Conservation (phyloP, 2,113 vertebrate species). For the Nerophis lumbriciformis region DNA sequence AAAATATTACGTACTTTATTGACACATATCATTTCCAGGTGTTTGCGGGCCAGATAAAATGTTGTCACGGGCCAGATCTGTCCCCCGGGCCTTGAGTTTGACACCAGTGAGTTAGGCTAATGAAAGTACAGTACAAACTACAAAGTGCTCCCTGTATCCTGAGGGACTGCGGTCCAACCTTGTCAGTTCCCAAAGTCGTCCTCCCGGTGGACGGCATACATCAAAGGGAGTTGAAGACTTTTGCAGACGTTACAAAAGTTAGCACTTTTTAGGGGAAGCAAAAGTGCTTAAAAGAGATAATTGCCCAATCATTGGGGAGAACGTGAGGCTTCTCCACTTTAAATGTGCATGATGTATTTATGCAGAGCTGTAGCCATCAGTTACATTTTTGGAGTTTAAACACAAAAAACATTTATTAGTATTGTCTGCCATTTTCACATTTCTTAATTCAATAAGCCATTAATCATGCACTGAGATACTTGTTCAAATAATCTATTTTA, state of each 20-base stretch:
- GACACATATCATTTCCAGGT: too few relatives aligned
- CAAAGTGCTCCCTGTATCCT: slow-evolving; percentile 19
- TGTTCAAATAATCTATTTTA: too few relatives aligned
- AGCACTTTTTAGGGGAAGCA: slow-evolving; percentile 2
- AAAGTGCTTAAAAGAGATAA: slow-evolving; percentile 6
- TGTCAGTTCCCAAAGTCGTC: background rate
- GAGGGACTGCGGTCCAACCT: slow-evolving; percentile 11
- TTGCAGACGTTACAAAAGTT: slow-evolving; percentile 4
- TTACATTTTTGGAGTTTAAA: too few relatives aligned
- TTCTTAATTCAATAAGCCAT: too few relatives aligned
- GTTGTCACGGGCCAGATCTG: too few relatives aligned
- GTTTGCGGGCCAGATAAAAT: too few relatives aligned
- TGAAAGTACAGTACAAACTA: slow-evolving; percentile 12
- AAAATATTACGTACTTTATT: too few relatives aligned
- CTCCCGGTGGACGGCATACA: background rate
- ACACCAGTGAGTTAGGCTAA: background rate
- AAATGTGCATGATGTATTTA: background rate
- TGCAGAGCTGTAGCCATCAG: too few relatives aligned
- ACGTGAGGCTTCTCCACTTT: slow-evolving; percentile 2
- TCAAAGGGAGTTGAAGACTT: slow-evolving; percentile 15
- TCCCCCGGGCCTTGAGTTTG: too few relatives aligned
- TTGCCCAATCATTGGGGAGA: slow-evolving; percentile 1
- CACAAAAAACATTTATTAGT: too few relatives aligned
- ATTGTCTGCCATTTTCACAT: too few relatives aligned
- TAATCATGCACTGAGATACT: too few relatives aligned